A percentile compares a stretch with the other conserved stretches of the same genome.
Evolutionary conservation across 2,113 vertebrate genomes (phyloP).

Genomic region (Nothoprocta pentlandii): DNA sequence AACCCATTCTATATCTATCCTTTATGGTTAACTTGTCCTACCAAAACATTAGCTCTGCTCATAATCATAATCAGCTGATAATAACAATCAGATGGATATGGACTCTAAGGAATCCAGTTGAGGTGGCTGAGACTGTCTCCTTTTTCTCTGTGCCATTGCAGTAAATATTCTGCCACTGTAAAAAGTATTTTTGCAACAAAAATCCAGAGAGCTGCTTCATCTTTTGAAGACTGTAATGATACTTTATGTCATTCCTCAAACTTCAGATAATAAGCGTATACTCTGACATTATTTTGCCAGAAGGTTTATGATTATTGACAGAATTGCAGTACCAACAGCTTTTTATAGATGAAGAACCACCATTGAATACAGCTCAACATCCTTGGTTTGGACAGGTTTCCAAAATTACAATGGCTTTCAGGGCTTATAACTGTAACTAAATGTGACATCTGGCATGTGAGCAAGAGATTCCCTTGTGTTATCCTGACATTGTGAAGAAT

Average conservation of each 20-base stretch:
- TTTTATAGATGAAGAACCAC: background rate
- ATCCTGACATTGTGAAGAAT: slow-evolving; percentile 3
- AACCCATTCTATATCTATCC: rapidly evolving
- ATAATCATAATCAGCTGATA: background rate
- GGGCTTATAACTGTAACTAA: slow-evolving; percentile 8
- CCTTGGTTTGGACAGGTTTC: background rate
- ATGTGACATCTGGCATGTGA: slow-evolving; percentile 8
- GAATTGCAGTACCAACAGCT: background rate
- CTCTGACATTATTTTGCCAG: background rate
- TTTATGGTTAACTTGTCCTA: background rate
- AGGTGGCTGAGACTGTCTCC: background rate
- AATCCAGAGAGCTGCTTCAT: background rate
- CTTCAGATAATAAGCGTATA: background rate
- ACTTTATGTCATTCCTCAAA: background rate
- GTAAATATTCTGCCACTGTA: background rate
- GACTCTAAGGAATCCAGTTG: rapidly evolving
- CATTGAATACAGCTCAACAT: background rate
- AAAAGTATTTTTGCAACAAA: background rate
- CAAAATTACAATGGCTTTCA: background rate
- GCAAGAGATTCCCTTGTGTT: background rate
- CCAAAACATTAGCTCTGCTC: background rate
- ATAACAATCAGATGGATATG: background rate
- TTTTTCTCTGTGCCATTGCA: background rate
- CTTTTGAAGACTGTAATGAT: background rate
- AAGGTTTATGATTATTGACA: background rate